These are phyloP conservation scores for Argyresthia goedartella DNA, from an alignment of 2,888 invertebrate genomes.

Conservation along the genomic window DNA sequence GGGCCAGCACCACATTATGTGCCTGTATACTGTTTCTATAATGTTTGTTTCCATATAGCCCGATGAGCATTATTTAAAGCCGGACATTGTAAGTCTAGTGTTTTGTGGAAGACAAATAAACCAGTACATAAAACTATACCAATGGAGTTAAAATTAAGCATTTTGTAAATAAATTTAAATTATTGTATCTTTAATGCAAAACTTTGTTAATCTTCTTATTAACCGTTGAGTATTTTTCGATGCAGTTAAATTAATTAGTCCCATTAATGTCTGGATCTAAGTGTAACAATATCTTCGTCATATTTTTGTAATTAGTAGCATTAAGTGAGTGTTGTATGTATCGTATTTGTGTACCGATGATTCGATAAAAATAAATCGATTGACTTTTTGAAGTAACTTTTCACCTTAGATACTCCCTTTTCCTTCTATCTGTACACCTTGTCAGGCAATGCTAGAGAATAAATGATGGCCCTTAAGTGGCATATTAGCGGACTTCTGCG, in stretches of 20 bases:
- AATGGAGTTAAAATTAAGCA: too few species aligned
- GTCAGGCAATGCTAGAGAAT: too few species aligned
- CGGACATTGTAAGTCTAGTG: neutral
- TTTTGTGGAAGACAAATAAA: slow-evolving; percentile 5
- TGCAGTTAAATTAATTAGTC: neutral
- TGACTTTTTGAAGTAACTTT: neutral
- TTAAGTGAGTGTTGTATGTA: neutral
- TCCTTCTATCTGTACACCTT: too few species aligned
- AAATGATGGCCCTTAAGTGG: too few species aligned
- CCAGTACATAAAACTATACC: neutral
- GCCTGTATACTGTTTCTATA: too few species aligned
- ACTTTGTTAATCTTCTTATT: too few species aligned
- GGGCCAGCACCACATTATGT: too few species aligned
- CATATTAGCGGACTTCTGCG: too few species aligned
- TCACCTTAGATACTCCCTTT: too few species aligned
- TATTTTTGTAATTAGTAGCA: slow-evolving; percentile 2
- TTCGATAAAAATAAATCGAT: slow-evolving; percentile 1
- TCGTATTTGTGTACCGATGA: slow-evolving; percentile 1
- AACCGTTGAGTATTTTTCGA: neutral
- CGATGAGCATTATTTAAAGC: neutral
- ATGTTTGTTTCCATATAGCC: too few species aligned
- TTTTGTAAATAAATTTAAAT: too few species aligned
- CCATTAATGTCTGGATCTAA: neutral
- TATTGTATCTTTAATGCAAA: too few species aligned
- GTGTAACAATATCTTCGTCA: neutral